These are phyloP conservation scores for Nysson spinosus DNA, from an alignment of 2,888 invertebrate species.

Conservation along the genomic window DNA sequence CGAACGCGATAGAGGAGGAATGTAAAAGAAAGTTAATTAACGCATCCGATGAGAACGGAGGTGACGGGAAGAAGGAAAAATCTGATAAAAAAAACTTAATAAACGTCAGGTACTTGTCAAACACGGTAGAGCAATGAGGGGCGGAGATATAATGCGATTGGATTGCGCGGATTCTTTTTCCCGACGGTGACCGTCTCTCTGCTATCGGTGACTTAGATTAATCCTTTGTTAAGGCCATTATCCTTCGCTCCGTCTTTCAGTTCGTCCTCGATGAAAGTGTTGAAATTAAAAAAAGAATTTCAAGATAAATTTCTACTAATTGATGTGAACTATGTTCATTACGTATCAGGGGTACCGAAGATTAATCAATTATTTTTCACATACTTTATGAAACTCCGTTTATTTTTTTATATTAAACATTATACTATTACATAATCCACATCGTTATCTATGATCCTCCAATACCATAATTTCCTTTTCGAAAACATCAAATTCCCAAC, in stretches of 20 bases:
- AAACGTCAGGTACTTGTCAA: conserved; percentile 29
- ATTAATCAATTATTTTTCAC: no score
- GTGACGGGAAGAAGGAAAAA: background rate
- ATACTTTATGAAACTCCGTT: no score
- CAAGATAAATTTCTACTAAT: no score
- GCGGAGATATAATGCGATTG: background rate
- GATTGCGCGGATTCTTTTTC: conserved; percentile 5
- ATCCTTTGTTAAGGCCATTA: background rate
- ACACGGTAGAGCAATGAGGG: background rate
- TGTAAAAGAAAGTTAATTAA: conserved; percentile 20
- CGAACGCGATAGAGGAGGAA: background rate
- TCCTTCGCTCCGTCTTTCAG: background rate
- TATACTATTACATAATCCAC: no score
- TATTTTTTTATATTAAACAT: no score
- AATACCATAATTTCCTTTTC: no score
- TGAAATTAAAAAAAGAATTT: background rate
- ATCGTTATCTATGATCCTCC: no score
- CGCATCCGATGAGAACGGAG: background rate
- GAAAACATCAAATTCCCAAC: no score
- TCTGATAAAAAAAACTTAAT: conserved; percentile 36
- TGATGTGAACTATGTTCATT: no score
- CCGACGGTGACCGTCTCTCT: no score
- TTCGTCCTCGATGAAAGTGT: background rate
- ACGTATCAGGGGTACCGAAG: no score
- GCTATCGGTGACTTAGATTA: background rate